phyloP scores from a whole-genome alignment of 1,140 invertebrate species.

The Pogonomyrmex californicus region DNA sequence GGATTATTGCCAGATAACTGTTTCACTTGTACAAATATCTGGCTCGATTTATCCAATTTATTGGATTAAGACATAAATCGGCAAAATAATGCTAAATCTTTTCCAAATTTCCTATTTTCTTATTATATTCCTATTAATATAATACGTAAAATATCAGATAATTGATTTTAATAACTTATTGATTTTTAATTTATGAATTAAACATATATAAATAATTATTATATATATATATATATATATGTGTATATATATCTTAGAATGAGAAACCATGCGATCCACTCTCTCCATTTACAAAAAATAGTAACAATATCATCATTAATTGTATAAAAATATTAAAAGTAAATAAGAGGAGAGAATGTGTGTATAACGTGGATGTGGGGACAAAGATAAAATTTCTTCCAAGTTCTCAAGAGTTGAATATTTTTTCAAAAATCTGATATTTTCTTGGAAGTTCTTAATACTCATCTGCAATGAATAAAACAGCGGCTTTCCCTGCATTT shows the following conservation, averaged over 20 bases:
- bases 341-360: not conserved
- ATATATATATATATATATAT: too few relatives aligned
- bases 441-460: slow-evolving; percentile 30
- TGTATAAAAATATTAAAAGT: not conserved
- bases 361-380: not conserved
- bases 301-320: not conserved
- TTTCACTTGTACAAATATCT: not conserved
- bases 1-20: slow-evolving; percentile 20
- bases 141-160: not conserved
- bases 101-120: not conserved
- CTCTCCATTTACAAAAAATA: not conserved
- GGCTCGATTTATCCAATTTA: slow-evolving; percentile 5
- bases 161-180: not conserved
- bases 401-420: not conserved
- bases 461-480: slow-evolving; percentile 19
- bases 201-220: not conserved
- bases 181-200: not conserved
- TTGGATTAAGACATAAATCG: not conserved
- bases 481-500: slow-evolving; percentile 39
- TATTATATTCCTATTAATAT: too few relatives aligned
- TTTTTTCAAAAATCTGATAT: slow-evolving; percentile 36
- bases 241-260: not conserved
- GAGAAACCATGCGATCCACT: too few relatives aligned
- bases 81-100: not conserved
- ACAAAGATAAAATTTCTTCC: not conserved